Base-by-base conservation (phyloP, 2,888 invertebrate genomes). In the Acanthoscelides obtectus region DNA sequence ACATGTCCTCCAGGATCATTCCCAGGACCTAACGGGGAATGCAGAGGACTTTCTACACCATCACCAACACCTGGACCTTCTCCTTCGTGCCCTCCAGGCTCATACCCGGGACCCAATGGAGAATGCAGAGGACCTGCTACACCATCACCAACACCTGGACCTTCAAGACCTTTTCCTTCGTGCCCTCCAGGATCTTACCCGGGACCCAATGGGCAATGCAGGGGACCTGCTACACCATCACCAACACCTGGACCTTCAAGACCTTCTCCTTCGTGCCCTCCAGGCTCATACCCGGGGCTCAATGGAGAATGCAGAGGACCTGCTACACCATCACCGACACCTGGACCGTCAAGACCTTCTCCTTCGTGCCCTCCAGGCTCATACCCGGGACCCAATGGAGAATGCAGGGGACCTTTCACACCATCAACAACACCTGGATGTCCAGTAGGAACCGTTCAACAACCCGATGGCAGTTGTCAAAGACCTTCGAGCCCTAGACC, bases 191-290 rank as follows among this genome's bases (percentile, higher is more conserved):
- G 75, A 45, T 68, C 72, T n/a, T 20, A 70, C 27, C 70, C 68
- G 20, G 71, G 73, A 21, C 75, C 76, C 8, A 71, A 73, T 68
- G 77, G 77, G 45, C 27, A 69, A 25, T 77, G 77, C 27, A 63
- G 66, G 64, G 22, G 21, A 68, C 66, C 71, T 21, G 66, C 73
- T 12, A 71, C 71, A 27, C 70, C 66, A 65, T 70, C 73, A 22
- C 8, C 63, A 65, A 65, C 20, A 65, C 73, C 63, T 71, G 68
- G 27, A 12, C 73, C 74, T 72, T 73, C 73, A 17, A n/a, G 68
- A 69, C 65, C 70, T 20, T n/a, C 69, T 25, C 68, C 73, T 68
- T 17, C 27, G 12, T 75, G 75, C 66, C 75, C 72, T 19, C 71
- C 17, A 3, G 75, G 73, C 22, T 73, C 72, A 20, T 27, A 68